phyloP scores from a whole-genome alignment of 2,113 vertebrate genomes.

The Rhinolophus ferrumequinum region DNA sequence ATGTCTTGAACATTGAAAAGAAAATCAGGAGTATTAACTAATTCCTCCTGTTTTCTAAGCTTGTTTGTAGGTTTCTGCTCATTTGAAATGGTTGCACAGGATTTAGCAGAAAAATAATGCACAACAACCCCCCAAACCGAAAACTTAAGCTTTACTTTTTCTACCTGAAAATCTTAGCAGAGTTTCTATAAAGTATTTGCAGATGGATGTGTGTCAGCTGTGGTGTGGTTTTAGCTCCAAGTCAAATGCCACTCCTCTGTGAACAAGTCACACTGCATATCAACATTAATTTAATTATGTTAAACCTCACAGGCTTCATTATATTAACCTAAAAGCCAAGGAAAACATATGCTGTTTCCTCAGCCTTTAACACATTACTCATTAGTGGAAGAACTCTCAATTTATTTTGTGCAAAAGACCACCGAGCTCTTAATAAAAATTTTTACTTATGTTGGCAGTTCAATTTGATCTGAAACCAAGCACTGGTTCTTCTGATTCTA shows the following conservation, averaged over 20 bases:
- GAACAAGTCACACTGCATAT: slow-evolving; percentile 64
- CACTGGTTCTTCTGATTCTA: neutral
- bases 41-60: neutral
- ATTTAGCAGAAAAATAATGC: slow-evolving; percentile 2
- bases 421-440: slow-evolving; percentile 2
- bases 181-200: neutral
- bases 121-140: neutral
- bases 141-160: neutral
- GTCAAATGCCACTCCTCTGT: slow-evolving; percentile 52
- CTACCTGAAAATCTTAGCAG: slow-evolving; percentile 16
- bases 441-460: slow-evolving; percentile 7
- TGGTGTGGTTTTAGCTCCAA: neutral
- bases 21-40: neutral
- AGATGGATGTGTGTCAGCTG: neutral
- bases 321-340: slow-evolving; percentile 61
- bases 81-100: neutral
- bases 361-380: slow-evolving; percentile 16
- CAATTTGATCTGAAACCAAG: slow-evolving; percentile 22
- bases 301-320: slow-evolving; percentile 26
- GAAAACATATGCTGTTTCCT: slow-evolving; percentile 39
- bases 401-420: slow-evolving; percentile 32
- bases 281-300: slow-evolving; percentile 59
- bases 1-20: slow-evolving; percentile 15
- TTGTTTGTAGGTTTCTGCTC: slow-evolving; percentile 1
- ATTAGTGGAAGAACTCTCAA: neutral